These are phyloP conservation scores for Blomia tropicalis DNA, from an alignment of 2,888 invertebrate genomes.

Conservation along the genomic window DNA sequence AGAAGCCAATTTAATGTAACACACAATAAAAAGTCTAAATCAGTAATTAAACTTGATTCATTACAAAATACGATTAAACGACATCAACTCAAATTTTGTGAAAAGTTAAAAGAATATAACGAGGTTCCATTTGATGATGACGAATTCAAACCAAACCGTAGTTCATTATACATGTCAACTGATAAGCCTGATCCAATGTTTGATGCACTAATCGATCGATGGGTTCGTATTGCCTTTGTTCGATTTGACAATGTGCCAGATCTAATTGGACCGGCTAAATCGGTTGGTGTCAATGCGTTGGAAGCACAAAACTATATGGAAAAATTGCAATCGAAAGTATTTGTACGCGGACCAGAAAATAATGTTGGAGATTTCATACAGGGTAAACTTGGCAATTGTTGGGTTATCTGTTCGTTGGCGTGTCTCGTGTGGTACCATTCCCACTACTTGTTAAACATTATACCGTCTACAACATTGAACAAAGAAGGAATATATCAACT, in stretches of 20 bases:
- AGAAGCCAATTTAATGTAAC: too few relatives aligned
- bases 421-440: neutral
- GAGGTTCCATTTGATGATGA: neutral
- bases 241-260: too few relatives aligned
- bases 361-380: neutral
- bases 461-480: neutral
- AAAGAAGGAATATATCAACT: neutral
- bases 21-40: too few relatives aligned
- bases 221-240: neutral
- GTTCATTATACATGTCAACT: neutral
- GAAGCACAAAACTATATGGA: too few relatives aligned
- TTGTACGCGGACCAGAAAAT: neutral
- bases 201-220: neutral
- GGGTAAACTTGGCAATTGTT: slow-evolving; percentile 6
- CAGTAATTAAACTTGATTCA: too few relatives aligned
- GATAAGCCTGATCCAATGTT: neutral
- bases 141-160: neutral
- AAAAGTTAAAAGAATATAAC: too few relatives aligned
- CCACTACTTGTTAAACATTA: neutral
- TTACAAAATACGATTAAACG: too few relatives aligned
- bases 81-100: too few relatives aligned
- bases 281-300: too few relatives aligned
- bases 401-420: neutral
- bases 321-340: too few relatives aligned
- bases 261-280: too few relatives aligned